Conservation (phyloP, 1,140 invertebrate genomes). For the Batillaria attramentaria region DNA sequence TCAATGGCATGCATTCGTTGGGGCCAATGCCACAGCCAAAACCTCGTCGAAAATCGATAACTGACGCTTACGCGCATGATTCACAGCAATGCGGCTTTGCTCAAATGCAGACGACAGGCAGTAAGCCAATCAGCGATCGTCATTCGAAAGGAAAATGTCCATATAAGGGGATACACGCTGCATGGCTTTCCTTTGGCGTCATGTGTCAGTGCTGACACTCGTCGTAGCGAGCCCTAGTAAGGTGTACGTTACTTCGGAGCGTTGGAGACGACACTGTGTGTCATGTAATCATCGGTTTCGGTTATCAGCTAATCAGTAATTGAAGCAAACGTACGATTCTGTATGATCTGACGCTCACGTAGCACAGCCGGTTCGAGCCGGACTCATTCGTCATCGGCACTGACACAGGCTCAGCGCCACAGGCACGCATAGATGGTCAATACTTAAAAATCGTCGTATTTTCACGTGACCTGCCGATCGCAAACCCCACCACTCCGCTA, state of each 20-base stretch:
- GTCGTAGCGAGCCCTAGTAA: neutral
- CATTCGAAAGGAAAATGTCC: constrained; percentile 1
- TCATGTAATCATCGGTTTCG: neutral
- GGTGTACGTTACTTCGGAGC: neutral
- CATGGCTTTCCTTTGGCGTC: neutral
- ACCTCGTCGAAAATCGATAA: neutral
- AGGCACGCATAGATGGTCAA: no score
- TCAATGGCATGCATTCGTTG: neutral
- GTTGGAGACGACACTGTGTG: neutral
- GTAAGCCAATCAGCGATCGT: neutral
- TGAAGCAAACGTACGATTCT: neutral
- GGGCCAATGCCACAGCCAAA: neutral
- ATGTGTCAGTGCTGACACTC: neutral
- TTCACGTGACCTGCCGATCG: no score
- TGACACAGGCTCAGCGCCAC: no score
- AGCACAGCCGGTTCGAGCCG: no score
- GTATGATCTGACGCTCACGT: neutral
- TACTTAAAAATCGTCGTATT: no score
- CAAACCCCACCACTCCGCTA: no score
- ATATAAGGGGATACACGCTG: constrained; percentile 5
- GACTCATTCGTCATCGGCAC: no score
- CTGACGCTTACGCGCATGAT: neutral
- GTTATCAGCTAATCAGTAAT: neutral
- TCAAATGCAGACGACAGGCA: neutral
- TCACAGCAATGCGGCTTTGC: neutral